phyloP scores from a whole-genome alignment of 2,797 vertebrate genomes.

The Anisognathus igniventris region DNA sequence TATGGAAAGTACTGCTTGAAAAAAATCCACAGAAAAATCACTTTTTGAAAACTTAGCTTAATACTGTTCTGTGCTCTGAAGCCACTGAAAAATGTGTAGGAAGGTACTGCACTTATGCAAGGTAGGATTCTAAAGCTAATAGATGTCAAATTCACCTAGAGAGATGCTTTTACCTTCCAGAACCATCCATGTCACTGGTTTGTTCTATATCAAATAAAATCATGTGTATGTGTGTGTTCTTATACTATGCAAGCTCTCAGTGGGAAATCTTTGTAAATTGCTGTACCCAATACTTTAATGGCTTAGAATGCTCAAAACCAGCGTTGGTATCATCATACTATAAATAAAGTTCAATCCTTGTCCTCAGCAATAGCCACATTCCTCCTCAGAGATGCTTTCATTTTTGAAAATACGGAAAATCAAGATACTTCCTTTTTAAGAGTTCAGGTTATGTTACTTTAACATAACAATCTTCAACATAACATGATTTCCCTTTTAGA shows the following conservation, averaged over 20 bases:
- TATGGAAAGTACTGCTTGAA: neutral
- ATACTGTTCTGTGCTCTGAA: neutral
- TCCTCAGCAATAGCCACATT: neutral
- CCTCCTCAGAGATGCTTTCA: neutral
- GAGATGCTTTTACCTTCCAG: neutral
- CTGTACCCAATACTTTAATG: neutral
- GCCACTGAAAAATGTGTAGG: neutral
- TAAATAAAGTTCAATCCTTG: neutral
- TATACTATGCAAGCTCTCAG: neutral
- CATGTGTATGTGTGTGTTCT: rapidly evolving
- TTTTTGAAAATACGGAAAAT: neutral
- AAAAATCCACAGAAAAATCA: neutral
- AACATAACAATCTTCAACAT: neutral
- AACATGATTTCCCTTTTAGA: neutral
- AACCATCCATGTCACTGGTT: neutral
- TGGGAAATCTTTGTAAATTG: neutral
- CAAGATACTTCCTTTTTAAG: neutral
- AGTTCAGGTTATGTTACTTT: neutral
- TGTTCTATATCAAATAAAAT: neutral
- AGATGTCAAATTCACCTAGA: neutral
- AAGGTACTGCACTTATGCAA: neutral
- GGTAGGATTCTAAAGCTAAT: neutral
- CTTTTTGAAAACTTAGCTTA: neutral
- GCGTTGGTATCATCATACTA: neutral
- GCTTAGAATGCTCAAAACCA: neutral